Evolutionary conservation across 2,113 vertebrate species (phyloP), one percentile per base, ranked within the genome.

Genomic region (Machaerirhynchus nigripectus): DNA sequence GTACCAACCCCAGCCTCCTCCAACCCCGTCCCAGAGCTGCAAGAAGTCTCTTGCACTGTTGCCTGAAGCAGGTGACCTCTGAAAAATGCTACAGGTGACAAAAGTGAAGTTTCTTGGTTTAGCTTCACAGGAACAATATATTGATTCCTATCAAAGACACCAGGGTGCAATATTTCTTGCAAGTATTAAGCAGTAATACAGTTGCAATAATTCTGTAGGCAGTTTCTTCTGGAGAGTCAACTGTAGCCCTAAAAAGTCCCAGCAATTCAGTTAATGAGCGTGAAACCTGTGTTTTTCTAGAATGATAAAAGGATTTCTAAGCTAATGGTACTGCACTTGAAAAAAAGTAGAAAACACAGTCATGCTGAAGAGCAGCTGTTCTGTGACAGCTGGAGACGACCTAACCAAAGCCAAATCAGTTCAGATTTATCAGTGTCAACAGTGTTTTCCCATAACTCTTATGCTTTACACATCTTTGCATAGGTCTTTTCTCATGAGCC

Each of bases 341-440:
- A 69, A 77, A 78, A 86, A 78, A 40, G 17, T 53, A 77, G 47
- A 89, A 93, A 87, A 87, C 47, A 75, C 10, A 39, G 24, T 49
- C 65, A 37, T 60, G 37, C 49, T 75, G 65, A 77, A 88, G 8
- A 77, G 68, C 71, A 83, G 47, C 64, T 77, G 20, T 49, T 92
- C 52, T 95, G 27, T 63, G 69, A 60, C 56, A 91, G 78, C 59
- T 80, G 87, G 67, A 88, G 39, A 39, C 95, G 64, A 90, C 68
- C 37, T 68, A 81, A 75, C 18, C 52, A 60, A 78, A 89, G 56
- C 61, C 76, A 90, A 86, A 90, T 68, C 53, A 49, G 22, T 49
- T 90, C 85, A 84, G 56, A 92, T 94, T 93, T 71, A 53, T 90
- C 82, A 79, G 47, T 61, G 75, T 75, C 88, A 84, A 47, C 26